Evolutionary conservation across 2,888 invertebrate genomes (phyloP), one percentile per base, ranked within the genome.

Genomic region (Conchocele bisecta): DNA sequence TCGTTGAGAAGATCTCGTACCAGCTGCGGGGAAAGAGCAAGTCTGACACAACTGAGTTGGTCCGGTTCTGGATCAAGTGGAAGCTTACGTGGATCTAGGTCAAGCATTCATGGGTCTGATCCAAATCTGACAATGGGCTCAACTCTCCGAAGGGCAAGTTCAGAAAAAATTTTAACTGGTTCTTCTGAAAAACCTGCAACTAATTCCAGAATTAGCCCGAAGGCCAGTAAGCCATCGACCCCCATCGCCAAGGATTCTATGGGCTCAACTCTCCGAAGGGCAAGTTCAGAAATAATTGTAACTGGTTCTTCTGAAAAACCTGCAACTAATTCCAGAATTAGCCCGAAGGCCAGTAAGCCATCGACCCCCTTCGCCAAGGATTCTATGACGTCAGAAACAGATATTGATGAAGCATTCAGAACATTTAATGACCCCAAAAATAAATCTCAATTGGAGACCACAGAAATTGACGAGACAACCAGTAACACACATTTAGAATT

Each of bases 401-500:
- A 77, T 50, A 56, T 77, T 15, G 77, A 77, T 74, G 74, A 63
- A 44, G 77, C 68, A 13, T 77, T 65, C 42, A 33, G 61, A 20
- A 68, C 67, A 28, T 63, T 59, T 51, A 17, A n/a, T 33, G 35
- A 22, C 11, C n/a, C n/a, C 11, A 63, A 44, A 33, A n/a, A 37
- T 3, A 22, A 24, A 11, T 22, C 20, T 24, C 35, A 20, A 15
- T 5, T 20, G n/a, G 24, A n/a, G n/a, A n/a, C n/a, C n/a, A n/a
- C n/a, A n/a, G n/a, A n/a, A n/a, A n/a, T n/a, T n/a, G n/a, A n/a
- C n/a, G n/a, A n/a, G n/a, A n/a, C n/a, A n/a, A n/a, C n/a, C n/a
- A n/a, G n/a, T n/a, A n/a, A n/a, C n/a, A n/a, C 67, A 37, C 77
- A 74, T 68, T 33, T 77, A 17, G 74, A 74, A 2, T 77, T 77